phyloP scores from a whole-genome alignment of 1,140 invertebrate species.

The Eciton burchellii region DNA sequence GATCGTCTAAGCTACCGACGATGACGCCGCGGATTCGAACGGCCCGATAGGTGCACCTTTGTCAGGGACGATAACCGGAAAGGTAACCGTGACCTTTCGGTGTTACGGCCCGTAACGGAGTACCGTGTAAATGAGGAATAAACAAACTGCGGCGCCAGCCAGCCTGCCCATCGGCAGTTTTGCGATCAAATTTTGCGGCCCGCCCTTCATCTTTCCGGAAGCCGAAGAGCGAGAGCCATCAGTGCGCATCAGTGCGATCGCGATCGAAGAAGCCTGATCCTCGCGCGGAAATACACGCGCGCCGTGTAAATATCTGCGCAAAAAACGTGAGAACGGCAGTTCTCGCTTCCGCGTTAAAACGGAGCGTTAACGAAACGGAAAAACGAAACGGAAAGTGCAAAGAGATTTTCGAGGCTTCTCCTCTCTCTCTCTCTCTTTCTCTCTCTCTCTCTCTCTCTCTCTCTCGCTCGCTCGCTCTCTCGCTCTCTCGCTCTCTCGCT shows the following conservation, averaged over 20 bases:
- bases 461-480: too few species aligned
- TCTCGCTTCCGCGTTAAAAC: too few species aligned
- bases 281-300: neutral
- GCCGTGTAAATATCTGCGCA: neutral
- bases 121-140: conserved; percentile 67
- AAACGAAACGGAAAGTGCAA: conserved; percentile 35
- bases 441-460: conserved; percentile 33
- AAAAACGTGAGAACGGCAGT: too few species aligned
- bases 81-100: conserved; percentile 71
- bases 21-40: conserved; percentile 75
- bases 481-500: too few species aligned
- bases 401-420: conserved; percentile 59
- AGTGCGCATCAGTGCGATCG: conserved; percentile 9
- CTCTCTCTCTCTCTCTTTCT: conserved; percentile 22
- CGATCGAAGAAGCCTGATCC: neutral
- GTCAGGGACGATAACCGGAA: neutral
- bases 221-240: neutral
- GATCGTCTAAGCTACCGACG: conserved; percentile 75
- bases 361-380: too few species aligned
- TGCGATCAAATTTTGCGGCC: conserved; percentile 33
- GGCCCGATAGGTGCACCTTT: conserved; percentile 36
- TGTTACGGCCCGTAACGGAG: conserved; percentile 70
- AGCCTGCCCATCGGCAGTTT: conserved; percentile 37
- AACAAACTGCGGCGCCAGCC: conserved; percentile 69
- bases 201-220: conserved; percentile 37